Conservation (phyloP, 30 jellyfish, hydroid and myxozoan genomes). For the Cassiopea andromeda region DNA sequence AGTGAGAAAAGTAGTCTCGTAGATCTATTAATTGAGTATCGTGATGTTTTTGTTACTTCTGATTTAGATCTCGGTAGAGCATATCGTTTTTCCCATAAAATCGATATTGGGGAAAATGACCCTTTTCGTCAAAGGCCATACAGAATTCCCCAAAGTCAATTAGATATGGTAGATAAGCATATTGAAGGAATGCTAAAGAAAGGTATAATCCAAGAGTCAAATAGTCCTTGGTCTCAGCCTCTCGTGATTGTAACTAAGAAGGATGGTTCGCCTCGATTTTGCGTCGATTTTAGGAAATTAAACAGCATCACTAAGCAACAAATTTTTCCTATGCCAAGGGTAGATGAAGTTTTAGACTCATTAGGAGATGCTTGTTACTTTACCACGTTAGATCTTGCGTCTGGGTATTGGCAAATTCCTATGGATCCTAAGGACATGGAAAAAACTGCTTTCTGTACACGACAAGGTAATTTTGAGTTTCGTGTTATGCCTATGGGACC, state of each 20-base stretch:
- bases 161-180: slow-evolving; percentile 33
- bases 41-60: slow-evolving; percentile 32
- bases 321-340: slow-evolving; percentile 71
- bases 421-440: slow-evolving; percentile 42
- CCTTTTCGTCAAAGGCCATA: slow-evolving; percentile 46
- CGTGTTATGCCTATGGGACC: slow-evolving; percentile 62
- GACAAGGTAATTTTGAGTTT: slow-evolving; percentile 52
- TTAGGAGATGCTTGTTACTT: slow-evolving; percentile 53
- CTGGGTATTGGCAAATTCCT: slow-evolving; percentile 70
- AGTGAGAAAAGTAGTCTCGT: not conserved
- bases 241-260: slow-evolving; percentile 31
- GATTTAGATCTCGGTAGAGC: slow-evolving; percentile 15
- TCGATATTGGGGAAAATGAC: slow-evolving; percentile 37
- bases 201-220: slow-evolving; percentile 12
- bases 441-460: slow-evolving; percentile 48
- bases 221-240: slow-evolving; percentile 58
- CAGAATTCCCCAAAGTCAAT: slow-evolving; percentile 44
- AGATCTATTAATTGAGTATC: not conserved
- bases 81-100: slow-evolving; percentile 18
- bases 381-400: slow-evolving; percentile 61
- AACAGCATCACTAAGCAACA: slow-evolving; percentile 25
- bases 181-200: slow-evolving; percentile 29
- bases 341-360: slow-evolving; percentile 52
- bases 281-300: slow-evolving; percentile 30
- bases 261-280: slow-evolving; percentile 45